A percentile compares a stretch with the other conserved stretches of the same genome.
These are phyloP conservation scores for Parnassius glacialis DNA, from an alignment of 2,888 invertebrate genomes.

Conservation along the genomic window DNA sequence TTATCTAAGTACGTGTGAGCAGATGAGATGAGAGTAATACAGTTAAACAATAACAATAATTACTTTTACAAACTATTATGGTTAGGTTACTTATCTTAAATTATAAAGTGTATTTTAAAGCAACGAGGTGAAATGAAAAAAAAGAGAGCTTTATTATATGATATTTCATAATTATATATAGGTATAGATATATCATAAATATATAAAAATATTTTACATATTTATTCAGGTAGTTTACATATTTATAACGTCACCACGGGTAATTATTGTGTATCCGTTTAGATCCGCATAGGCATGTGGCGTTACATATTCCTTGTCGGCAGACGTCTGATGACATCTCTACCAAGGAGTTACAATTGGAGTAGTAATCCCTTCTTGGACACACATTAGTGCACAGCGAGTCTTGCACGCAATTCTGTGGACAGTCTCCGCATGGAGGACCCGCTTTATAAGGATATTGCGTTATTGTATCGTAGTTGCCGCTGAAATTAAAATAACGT, in stretches of 20 bases:
- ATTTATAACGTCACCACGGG: slow-evolving; percentile 36
- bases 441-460: slow-evolving; percentile 86
- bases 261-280: slow-evolving; percentile 63
- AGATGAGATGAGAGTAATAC: too few relatives aligned
- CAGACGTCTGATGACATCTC: slow-evolving; percentile 52
- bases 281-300: slow-evolving; percentile 85
- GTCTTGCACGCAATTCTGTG: slow-evolving; percentile 81
- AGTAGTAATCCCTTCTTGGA: slow-evolving; percentile 84
- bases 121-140: too few relatives aligned
- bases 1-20: too few relatives aligned
- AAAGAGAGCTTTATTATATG: too few relatives aligned
- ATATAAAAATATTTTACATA: not conserved
- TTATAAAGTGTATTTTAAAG: too few relatives aligned
- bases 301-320: slow-evolving; percentile 83
- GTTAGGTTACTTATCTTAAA: too few relatives aligned
- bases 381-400: slow-evolving; percentile 89
- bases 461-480: slow-evolving; percentile 83
- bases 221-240: not conserved
- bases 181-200: not conserved
- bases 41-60: too few relatives aligned
- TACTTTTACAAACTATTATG: too few relatives aligned
- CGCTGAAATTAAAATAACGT: slow-evolving; percentile 73
- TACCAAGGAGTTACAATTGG: slow-evolving; percentile 85
- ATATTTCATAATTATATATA: too few relatives aligned
- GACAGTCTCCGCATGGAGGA: slow-evolving; percentile 84